These are phyloP conservation scores for Prochilodus magdalenae DNA, from an alignment of 2,113 vertebrate genomes.

Conservation along the genomic window DNA sequence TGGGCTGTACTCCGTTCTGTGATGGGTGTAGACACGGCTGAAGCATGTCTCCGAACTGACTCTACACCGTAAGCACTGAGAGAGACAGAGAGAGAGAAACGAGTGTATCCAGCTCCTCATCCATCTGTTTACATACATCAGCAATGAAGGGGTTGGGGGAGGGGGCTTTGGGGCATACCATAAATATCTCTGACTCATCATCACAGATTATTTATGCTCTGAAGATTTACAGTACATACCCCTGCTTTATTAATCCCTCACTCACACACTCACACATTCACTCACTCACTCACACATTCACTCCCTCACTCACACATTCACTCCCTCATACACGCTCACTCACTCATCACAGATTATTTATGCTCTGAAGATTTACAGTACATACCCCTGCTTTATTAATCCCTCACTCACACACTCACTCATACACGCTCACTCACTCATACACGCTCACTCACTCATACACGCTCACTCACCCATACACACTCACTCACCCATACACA, in stretches of 20 bases:
- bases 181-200: conserved; percentile 79
- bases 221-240: conserved; percentile 60
- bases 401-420: too few relatives aligned
- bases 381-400: too few relatives aligned
- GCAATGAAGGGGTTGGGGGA: conserved; percentile 41
- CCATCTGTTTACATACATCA: conserved; percentile 65
- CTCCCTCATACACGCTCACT: conserved; percentile 18
- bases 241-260: conserved; percentile 10
- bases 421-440: too few relatives aligned
- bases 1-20: background rate
- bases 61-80: conserved; percentile 9
- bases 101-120: conserved; percentile 61
- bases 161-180: conserved; percentile 67
- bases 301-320: conserved; percentile 35
- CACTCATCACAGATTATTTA: too few relatives aligned
- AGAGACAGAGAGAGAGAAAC: conserved; percentile 34
- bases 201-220: conserved; percentile 67
- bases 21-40: background rate
- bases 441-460: too few relatives aligned
- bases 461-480: too few relatives aligned
- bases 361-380: too few relatives aligned
- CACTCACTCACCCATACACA: too few relatives aligned
- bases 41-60: background rate
- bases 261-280: conserved; percentile 29
- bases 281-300: too few relatives aligned